These are phyloP conservation scores for Drosophila robusta DNA, from an alignment of 2,888 invertebrate species.

Conservation along the genomic window DNA sequence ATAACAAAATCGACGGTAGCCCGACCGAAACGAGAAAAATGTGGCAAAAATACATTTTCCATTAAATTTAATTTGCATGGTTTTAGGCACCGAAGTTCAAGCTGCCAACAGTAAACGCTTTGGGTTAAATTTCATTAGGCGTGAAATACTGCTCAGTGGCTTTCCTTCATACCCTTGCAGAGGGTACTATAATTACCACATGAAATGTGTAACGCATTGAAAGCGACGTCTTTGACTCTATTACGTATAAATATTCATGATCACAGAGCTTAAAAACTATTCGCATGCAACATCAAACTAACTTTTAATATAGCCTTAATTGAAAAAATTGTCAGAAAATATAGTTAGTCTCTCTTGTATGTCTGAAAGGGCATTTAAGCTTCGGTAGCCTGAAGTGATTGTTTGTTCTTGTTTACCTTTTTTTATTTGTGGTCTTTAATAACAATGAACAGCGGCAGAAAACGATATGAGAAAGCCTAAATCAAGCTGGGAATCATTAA, in stretches of 20 bases:
- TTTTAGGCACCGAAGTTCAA: slow-evolving; percentile 61
- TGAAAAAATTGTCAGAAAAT: too few relatives aligned
- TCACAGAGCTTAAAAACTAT: too few relatives aligned
- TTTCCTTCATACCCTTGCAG: background rate
- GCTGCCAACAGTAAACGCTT: slow-evolving; percentile 34
- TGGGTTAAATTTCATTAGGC: slow-evolving; percentile 63
- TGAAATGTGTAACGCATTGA: background rate
- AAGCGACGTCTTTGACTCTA: too few relatives aligned
- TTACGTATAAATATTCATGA: too few relatives aligned
- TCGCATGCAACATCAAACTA: too few relatives aligned
- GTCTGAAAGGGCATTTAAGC: background rate
- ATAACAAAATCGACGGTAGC: slow-evolving; percentile 6
- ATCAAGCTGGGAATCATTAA: slow-evolving; percentile 4
- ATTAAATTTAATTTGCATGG: slow-evolving; percentile 76
- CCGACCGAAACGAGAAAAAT: slow-evolving; percentile 34
- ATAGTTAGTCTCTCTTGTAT: background rate
- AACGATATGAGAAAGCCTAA: background rate
- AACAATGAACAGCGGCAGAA: background rate
- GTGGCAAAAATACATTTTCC: slow-evolving; percentile 70
- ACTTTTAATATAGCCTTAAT: too few relatives aligned
- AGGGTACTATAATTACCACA: background rate
- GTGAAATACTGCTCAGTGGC: slow-evolving; percentile 36
- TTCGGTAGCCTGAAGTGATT: too few relatives aligned
- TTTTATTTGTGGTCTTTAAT: too few relatives aligned
- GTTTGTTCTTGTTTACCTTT: slow-evolving; percentile 3